A percentile compares a stretch with the other conserved stretches of the same genome.
Evolutionary conservation across 2,113 vertebrate species (phyloP).

Genomic region (Chamaea fasciata): DNA sequence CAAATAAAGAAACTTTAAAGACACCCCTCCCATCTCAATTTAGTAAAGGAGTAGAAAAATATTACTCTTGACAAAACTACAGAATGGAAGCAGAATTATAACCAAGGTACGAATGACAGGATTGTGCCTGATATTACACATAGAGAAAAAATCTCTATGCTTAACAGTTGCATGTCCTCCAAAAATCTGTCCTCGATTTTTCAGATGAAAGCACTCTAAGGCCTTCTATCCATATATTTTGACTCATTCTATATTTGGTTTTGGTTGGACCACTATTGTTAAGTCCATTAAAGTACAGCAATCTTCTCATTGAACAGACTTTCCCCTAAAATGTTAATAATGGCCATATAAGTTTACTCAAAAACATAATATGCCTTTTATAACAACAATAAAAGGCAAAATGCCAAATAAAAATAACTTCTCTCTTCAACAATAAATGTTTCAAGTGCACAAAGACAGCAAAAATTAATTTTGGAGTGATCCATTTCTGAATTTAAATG

Average conservation of each 20-base stretch:
- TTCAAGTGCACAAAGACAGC: constrained; percentile 35
- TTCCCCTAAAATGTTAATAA: constrained; percentile 22
- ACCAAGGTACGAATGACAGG: not conserved
- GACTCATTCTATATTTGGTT: not conserved
- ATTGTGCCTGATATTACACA: not conserved
- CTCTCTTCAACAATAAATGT: constrained; percentile 45
- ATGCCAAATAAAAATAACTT: constrained; percentile 31
- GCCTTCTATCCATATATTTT: not conserved
- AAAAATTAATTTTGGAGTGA: constrained; percentile 54
- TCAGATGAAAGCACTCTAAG: not conserved
- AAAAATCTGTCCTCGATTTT: not conserved
- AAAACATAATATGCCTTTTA: constrained; percentile 19
- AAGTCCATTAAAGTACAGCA: not conserved
- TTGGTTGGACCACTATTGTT: not conserved
- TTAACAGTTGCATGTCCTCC: not conserved
- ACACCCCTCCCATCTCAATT: not conserved
- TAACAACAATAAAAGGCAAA: constrained; percentile 43
- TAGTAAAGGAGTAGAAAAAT: not conserved
- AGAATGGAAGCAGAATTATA: not conserved
- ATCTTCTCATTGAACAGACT: not conserved
- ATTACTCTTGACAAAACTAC: not conserved
- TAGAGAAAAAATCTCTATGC: not conserved
- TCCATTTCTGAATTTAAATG: constrained; percentile 48
- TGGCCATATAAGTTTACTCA: not conserved
- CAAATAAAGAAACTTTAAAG: not conserved